Conservation (phyloP, 2,888 invertebrate species). For the Lamproptera curius region DNA sequence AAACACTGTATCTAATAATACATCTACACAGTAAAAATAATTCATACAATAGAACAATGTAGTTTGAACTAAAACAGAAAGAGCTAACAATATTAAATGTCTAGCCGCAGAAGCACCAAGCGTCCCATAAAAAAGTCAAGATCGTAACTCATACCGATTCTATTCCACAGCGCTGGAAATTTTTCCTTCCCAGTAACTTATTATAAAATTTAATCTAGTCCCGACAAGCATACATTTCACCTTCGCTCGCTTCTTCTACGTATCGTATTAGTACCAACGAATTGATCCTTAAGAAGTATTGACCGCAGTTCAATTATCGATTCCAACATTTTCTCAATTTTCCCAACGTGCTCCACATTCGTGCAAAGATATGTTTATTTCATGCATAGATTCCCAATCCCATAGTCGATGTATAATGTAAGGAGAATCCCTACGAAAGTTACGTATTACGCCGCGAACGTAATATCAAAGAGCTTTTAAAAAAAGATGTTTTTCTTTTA, state of each 20-base stretch:
- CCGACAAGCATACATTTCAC: background rate
- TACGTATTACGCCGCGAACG: slow-evolving; percentile 32
- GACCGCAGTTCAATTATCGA: slow-evolving; percentile 11
- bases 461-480: slow-evolving; percentile 2
- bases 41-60: too few species aligned
- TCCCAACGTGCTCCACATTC: slow-evolving; percentile 30
- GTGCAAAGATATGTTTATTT: slow-evolving; percentile 55
- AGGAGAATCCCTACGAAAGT: slow-evolving; percentile 45
- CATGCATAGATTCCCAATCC: slow-evolving; percentile 48
- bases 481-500: too few species aligned
- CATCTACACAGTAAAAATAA: too few species aligned
- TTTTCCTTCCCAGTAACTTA: too few species aligned
- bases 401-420: slow-evolving; percentile 45
- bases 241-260: background rate
- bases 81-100: too few species aligned
- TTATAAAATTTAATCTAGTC: background rate
- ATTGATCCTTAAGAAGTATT: slow-evolving; percentile 7
- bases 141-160: too few species aligned
- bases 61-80: too few species aligned
- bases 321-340: slow-evolving; percentile 6
- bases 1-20: too few species aligned
- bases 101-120: too few species aligned
- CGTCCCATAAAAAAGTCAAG: too few species aligned
- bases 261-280: slow-evolving; percentile 3
- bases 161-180: too few species aligned